Conservation (phyloP, 1,140 invertebrate species). For the Drosophila arizonae region DNA sequence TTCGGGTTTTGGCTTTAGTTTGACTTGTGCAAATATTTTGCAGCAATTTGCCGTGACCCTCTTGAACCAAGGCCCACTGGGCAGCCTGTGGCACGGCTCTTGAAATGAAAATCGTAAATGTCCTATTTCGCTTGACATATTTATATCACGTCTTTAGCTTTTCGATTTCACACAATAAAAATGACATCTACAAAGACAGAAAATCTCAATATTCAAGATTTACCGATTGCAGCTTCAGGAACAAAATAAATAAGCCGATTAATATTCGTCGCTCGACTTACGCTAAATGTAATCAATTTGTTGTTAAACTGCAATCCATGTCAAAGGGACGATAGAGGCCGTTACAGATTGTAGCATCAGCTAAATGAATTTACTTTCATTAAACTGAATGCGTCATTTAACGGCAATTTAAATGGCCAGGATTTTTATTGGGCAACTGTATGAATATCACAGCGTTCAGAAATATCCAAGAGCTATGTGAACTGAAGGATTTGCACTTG, state of each 20-base stretch:
- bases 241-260: too few species aligned
- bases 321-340: too few species aligned
- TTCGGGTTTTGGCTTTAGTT: conserved; percentile 40
- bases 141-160: conserved; percentile 12
- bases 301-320: too few species aligned
- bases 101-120: background rate
- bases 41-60: conserved; percentile 54
- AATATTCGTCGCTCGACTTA: too few species aligned
- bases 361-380: conserved; percentile 59
- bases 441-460: conserved; percentile 46
- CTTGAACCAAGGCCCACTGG: background rate
- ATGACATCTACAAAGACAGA: background rate
- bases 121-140: conserved; percentile 11
- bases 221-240: background rate
- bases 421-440: conserved; percentile 25
- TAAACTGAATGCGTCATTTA: conserved; percentile 45
- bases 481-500: conserved; percentile 23
- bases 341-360: conserved; percentile 1
- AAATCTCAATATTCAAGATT: background rate
- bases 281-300: too few species aligned
- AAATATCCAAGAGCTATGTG: conserved; percentile 5
- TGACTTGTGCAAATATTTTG: conserved; percentile 47
- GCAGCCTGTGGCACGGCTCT: background rate
- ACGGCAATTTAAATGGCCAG: conserved; percentile 50
- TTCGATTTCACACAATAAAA: conserved; percentile 25